Evolutionary conservation across 2,888 invertebrate species (phyloP).

Genomic region (Sepioteuthis lessoniana): DNA sequence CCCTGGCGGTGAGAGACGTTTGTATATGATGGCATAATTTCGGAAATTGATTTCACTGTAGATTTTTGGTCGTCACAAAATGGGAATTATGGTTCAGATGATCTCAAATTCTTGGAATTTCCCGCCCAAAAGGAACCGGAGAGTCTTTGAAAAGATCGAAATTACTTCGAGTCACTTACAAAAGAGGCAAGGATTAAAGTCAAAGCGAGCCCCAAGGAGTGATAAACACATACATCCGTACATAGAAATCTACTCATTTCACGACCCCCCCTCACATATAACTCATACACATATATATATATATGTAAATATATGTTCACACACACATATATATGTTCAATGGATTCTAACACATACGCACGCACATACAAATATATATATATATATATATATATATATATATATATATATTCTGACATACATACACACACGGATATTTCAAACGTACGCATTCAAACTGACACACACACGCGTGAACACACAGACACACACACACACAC

Average conservation of each 20-base stretch:
- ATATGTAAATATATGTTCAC: too few species aligned
- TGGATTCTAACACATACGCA: too few species aligned
- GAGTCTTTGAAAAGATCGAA: constrained; percentile 18
- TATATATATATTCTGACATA: too few species aligned
- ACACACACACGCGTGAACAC: too few species aligned
- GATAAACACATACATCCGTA: neutral
- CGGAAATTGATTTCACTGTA: neutral
- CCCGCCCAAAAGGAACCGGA: constrained; percentile 9
- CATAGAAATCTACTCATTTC: neutral
- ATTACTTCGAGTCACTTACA: neutral
- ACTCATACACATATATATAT: too few species aligned
- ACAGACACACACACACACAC: too few species aligned
- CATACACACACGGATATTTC: too few species aligned
- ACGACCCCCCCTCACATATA: too few species aligned
- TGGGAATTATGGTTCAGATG: neutral
- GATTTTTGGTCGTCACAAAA: constrained; percentile 23
- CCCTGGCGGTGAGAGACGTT: neutral
- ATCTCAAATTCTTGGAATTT: neutral
- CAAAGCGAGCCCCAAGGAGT: neutral
- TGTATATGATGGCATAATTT: constrained; percentile 15
- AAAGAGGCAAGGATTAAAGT: neutral
- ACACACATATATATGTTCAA: too few species aligned
- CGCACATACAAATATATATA: too few species aligned
- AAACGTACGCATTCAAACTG: too few species aligned
- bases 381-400: too few species aligned